A percentile compares a stretch with the other conserved stretches of the same genome.
phyloP scores from a whole-genome alignment of 2,888 invertebrate species.

The Zhuqinia jingwanae region DNA sequence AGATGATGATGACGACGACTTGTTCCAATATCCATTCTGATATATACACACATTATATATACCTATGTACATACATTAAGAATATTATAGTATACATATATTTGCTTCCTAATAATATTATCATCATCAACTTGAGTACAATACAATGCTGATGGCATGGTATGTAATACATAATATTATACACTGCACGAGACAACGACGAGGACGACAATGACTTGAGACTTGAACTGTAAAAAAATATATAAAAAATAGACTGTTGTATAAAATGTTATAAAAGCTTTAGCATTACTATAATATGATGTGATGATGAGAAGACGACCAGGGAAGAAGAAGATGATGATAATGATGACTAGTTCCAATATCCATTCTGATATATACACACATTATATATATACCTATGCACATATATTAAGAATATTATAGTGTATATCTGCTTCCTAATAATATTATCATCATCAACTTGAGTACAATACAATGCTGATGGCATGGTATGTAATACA shows the following conservation, averaged over 20 bases:
- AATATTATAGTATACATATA: neutral
- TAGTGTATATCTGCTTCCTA: neutral
- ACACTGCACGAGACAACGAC: neutral
- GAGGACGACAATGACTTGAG: too few species aligned
- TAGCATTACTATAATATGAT: slow-evolving; percentile 8
- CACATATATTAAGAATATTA: too few species aligned
- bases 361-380: neutral
- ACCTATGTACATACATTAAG: too few species aligned
- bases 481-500: too few species aligned
- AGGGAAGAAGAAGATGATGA: too few species aligned
- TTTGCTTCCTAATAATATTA: slow-evolving; percentile 20
- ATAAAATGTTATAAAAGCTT: slow-evolving; percentile 6
- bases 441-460: slow-evolving; percentile 33
- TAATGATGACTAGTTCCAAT: slow-evolving; percentile 38
- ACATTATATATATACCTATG: too few species aligned
- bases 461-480: too few species aligned
- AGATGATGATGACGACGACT: slow-evolving; percentile 40
- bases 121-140: too few species aligned
- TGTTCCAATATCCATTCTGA: slow-evolving; percentile 20
- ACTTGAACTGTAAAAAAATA: slow-evolving; percentile 38
- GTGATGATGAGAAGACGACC: slow-evolving; percentile 32
- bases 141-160: too few species aligned
- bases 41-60: too few species aligned
- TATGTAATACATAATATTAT: too few species aligned
- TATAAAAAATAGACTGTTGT: slow-evolving; percentile 7